Evolutionary conservation across 1,140 invertebrate species (phyloP).

Genomic region (Sinella curviseta): DNA sequence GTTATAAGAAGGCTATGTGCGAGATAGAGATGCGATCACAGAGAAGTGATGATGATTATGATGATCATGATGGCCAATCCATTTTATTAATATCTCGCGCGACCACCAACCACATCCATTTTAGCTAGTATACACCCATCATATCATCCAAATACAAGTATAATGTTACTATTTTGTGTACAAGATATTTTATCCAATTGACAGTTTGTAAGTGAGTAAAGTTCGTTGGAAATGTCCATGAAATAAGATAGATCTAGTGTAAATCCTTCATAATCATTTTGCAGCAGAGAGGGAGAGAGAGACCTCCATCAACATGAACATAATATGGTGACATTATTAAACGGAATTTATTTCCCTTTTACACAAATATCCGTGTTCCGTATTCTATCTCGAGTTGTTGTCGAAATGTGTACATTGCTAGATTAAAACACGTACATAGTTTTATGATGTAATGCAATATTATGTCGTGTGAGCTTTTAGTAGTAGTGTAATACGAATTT

Average conservation of each 20-base stretch:
- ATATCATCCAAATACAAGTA: neutral
- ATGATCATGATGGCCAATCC: constrained; percentile 5
- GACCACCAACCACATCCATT: neutral
- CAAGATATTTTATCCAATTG: neutral
- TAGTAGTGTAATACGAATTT: no score
- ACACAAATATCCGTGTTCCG: neutral
- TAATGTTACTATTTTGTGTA: neutral
- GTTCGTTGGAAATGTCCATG: neutral
- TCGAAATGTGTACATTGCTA: no score
- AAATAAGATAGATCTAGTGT: neutral
- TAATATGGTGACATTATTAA: no score
- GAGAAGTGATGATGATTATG: no score
- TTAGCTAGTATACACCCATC: neutral
- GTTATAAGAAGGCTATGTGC: no score
- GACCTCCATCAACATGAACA: no score
- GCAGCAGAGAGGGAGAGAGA: no score
- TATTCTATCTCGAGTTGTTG: neutral
- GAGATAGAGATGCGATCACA: no score
- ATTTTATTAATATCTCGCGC: neutral
- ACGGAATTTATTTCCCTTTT: neutral
- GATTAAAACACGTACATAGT: no score
- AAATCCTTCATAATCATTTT: constrained; percentile 7
- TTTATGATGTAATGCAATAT: no score
- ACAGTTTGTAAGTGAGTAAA: no score
- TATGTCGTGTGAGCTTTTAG: no score